A percentile compares a stretch with the other conserved stretches of the same genome.
These are phyloP conservation scores for Prosapia bicincta DNA, from an alignment of 2,888 invertebrate species.

Conservation along the genomic window DNA sequence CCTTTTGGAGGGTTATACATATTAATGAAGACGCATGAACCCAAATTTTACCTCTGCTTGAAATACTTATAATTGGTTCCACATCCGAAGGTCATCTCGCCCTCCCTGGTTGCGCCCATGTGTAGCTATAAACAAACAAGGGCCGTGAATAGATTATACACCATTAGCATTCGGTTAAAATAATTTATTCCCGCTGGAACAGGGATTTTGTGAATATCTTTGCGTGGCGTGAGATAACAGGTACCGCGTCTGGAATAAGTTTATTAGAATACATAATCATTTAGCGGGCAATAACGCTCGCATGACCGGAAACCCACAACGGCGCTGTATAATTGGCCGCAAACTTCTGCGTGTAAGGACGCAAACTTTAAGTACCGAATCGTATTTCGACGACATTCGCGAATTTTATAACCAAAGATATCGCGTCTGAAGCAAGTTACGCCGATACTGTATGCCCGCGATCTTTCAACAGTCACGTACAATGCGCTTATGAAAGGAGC, in stretches of 20 bases:
- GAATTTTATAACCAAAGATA: too few species aligned
- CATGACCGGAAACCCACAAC: neutral
- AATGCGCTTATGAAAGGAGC: too few species aligned
- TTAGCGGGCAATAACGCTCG: neutral
- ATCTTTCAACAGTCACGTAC: too few species aligned
- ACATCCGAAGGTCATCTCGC: neutral
- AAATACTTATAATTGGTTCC: neutral
- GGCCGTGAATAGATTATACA: neutral
- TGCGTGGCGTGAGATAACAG: neutral
- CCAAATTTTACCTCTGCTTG: too few species aligned
- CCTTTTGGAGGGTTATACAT: too few species aligned
- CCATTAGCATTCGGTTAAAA: neutral
- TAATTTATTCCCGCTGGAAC: neutral
- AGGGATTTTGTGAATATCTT: neutral
- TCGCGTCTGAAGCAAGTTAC: too few species aligned
- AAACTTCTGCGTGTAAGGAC: neutral
- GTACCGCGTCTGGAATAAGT: neutral
- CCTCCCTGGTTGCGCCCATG: neutral
- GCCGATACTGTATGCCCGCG: too few species aligned
- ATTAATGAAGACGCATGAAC: too few species aligned
- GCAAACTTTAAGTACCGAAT: too few species aligned
- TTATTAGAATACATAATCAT: conserved; percentile 2
- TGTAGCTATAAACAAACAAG: neutral
- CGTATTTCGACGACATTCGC: too few species aligned
- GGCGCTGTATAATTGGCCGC: neutral